Percentiles rank a stretch among this genome's conserved stretches.
Conservation (phyloP, 1,140 invertebrate species). For the Sarcophaga peregrina region DNA sequence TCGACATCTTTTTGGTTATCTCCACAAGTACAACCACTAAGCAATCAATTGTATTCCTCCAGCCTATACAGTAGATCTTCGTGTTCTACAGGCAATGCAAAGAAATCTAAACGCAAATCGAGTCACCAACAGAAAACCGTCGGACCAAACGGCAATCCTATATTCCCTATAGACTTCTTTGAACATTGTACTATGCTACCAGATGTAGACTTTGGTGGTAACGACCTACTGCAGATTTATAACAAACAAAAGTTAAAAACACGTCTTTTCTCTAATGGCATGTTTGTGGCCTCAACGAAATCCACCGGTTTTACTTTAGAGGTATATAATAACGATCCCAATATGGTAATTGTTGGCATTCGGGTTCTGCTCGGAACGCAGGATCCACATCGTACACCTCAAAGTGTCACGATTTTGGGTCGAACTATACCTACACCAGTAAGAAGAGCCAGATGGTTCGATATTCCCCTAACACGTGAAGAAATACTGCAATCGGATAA, state of each 20-base stretch:
- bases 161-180: constrained; percentile 96
- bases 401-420: constrained; percentile 78
- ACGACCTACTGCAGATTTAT: constrained; percentile 95
- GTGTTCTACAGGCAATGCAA: constrained; percentile 65
- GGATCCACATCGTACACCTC: constrained; percentile 84
- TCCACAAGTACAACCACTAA: constrained; percentile 78
- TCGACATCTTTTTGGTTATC: constrained; percentile 86
- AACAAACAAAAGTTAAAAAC: constrained; percentile 95
- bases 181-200: constrained; percentile 91
- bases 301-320: constrained; percentile 89
- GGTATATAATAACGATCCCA: constrained; percentile 87
- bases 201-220: constrained; percentile 95
- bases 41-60: constrained; percentile 60
- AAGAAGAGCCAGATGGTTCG: constrained; percentile 90
- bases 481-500: constrained; percentile 95
- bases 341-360: constrained; percentile 85
- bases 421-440: constrained; percentile 81
- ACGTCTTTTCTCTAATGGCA: constrained; percentile 87
- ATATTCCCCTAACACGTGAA: constrained; percentile 93
- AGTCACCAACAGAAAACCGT: constrained; percentile 68
- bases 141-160: constrained; percentile 53
- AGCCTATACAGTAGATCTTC: constrained; percentile 47
- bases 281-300: constrained; percentile 91
- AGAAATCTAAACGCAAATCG: constrained; percentile 72
- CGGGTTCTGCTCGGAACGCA: constrained; percentile 88